A percentile compares a stretch with the other conserved stretches of the same genome.
phyloP scores from a whole-genome alignment of 2,888 invertebrate genomes.

The Cryptocephalus moraei region DNA sequence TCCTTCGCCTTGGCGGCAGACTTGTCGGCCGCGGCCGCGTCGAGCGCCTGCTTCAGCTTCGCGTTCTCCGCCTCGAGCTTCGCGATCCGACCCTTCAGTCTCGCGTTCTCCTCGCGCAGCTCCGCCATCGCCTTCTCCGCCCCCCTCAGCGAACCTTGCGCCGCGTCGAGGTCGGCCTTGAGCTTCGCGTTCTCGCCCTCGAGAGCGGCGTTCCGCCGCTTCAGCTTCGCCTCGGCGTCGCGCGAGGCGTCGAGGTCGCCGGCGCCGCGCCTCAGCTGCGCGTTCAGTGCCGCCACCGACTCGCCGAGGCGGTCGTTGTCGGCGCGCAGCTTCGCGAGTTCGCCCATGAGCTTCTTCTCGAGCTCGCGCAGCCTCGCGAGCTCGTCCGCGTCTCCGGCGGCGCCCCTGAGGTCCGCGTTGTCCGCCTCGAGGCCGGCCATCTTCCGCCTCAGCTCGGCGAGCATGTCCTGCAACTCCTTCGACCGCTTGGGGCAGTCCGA shows the following conservation, averaged over 20 bases:
- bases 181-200: conserved; percentile 18
- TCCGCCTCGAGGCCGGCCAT: conserved; percentile 12
- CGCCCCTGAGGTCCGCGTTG: conserved; percentile 10
- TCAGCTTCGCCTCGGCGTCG: conserved; percentile 6
- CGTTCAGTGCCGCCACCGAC: conserved; percentile 12
- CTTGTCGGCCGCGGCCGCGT: conserved; percentile 9
- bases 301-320: conserved; percentile 21
- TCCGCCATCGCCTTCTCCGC: conserved; percentile 3
- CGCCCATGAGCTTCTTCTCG: conserved; percentile 15
- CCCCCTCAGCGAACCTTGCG: conserved; percentile 6
- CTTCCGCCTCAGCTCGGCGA: conserved; percentile 2
- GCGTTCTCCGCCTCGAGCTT: conserved; percentile 10
- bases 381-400: conserved; percentile 1
- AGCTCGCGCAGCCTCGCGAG: conserved; percentile 12
- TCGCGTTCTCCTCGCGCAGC: conserved; percentile 2
- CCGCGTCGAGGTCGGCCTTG: conserved; percentile 16
- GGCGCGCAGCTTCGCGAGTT: conserved; percentile 12
- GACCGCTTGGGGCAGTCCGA: background rate
- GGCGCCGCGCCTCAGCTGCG: conserved; percentile 7
- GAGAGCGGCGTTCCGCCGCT: conserved; percentile 9
- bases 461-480: background rate
- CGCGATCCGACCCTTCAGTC: conserved; percentile 7
- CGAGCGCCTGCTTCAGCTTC: conserved; percentile 10
- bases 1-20: conserved; percentile 6
- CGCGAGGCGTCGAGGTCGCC: conserved; percentile 6